Evolutionary conservation across 2,797 vertebrate species (phyloP), one percentile per base, ranked within the genome.

Genomic region (Hirundo rustica): DNA sequence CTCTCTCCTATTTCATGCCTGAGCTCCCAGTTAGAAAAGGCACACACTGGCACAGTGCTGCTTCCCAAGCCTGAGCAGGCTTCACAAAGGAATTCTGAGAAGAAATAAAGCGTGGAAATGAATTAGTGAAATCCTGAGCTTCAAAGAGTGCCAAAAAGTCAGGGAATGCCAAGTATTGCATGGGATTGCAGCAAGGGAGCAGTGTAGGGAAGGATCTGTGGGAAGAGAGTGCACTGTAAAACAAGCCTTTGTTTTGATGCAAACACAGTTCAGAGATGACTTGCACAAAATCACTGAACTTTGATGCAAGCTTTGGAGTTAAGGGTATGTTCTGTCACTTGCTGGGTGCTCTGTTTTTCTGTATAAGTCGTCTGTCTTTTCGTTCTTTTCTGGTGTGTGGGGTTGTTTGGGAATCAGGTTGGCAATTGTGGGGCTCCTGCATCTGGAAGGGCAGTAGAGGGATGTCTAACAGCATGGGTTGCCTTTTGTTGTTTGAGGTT

Each of bases 21-120:
- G 57, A 94, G 64, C 72, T 87, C 55, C 67, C 21, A 2, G 26
- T 74, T 87, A 51, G 54, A 45, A 70, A 85, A 92, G 81, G 27
- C 48, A 18, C 66, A 21, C 20, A 3, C 23, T 25, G 38, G 47
- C 5, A 18, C 65, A 21, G 32, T 16, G 36, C 53, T 87, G 42
- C 65, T 88, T 71, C 72, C 36, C 2, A 10, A 77, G 64, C 36
- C 53, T 77, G 29, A 85, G 51, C 72, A 70, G 77, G 20, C 71
- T 73, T 82, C 51, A 60, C 1, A 9, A 85, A 70, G 78, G 81
- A 82, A 44, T 89, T 91, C 60, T 85, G 55, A 71, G 44, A 68
- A 47, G 38, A 92, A 94, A 67, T 74, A 85, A 92, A 77, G 78
- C 47, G 11, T 83, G 47, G 88, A 88, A 88, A 80, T 83, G 45